phyloP scores from a whole-genome alignment of 2,888 invertebrate genomes.

The Prionchulus punctatus region DNA sequence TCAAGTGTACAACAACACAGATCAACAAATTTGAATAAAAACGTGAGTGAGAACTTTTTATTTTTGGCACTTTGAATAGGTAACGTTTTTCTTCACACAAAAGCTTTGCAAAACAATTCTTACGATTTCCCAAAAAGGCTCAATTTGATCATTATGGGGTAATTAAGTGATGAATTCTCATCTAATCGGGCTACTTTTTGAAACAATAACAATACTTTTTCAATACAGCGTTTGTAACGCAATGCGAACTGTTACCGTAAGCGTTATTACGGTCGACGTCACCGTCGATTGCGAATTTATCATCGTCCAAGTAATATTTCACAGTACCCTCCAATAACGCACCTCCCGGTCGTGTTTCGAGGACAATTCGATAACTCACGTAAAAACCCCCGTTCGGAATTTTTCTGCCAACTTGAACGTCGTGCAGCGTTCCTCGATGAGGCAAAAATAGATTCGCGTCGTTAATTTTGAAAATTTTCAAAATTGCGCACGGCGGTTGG shows the following conservation, averaged over 20 bases:
- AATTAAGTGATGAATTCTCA: too few relatives aligned
- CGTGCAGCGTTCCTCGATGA: not conserved
- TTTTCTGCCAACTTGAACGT: slow-evolving; percentile 1
- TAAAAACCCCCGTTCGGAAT: not conserved
- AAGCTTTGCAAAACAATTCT: too few relatives aligned
- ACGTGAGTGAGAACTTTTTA: too few relatives aligned
- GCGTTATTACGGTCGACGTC: slow-evolving; percentile 9
- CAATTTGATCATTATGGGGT: too few relatives aligned
- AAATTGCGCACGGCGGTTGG: not conserved
- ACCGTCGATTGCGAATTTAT: not conserved
- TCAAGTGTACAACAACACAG: too few relatives aligned
- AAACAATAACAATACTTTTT: slow-evolving; percentile 9
- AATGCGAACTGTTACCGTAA: slow-evolving; percentile 10
- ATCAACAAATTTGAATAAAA: too few relatives aligned
- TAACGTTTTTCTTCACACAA: too few relatives aligned
- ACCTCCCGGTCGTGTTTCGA: not conserved
- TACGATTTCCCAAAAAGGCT: too few relatives aligned
- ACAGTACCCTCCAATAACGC: slow-evolving; percentile 9
- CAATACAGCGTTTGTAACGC: slow-evolving; percentile 2
- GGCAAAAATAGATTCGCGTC: slow-evolving; percentile 6
- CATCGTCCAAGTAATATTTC: not conserved
- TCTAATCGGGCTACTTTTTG: not conserved
- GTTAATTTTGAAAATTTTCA: not conserved
- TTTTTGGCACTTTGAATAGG: too few relatives aligned
- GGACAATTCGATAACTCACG: slow-evolving; percentile 3